A percentile compares a stretch with the other conserved stretches of the same genome.
Evolutionary conservation across 37 sponge, comb jelly and placozoan species (phyloP).

Genomic region (Axinella damicornis): DNA sequence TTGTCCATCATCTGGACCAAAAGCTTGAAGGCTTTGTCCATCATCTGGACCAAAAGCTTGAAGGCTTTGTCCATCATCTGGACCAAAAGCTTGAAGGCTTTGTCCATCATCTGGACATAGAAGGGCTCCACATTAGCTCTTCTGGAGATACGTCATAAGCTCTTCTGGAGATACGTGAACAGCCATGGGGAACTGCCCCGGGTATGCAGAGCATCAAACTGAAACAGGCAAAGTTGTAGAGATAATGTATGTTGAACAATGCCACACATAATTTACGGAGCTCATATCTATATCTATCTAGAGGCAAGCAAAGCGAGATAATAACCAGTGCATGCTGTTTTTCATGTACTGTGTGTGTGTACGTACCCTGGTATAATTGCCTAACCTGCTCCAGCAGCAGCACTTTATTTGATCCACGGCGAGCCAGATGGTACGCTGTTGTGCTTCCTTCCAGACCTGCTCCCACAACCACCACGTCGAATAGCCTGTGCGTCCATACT

Average conservation of each 20-base stretch:
- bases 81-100: slow-evolving; percentile 80
- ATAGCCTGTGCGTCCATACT: background rate
- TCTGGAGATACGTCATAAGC: no score
- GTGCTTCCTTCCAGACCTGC: slow-evolving; percentile 90
- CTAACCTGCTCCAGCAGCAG: slow-evolving; percentile 41
- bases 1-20: no score
- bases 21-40: no score
- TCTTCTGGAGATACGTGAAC: slow-evolving; percentile 74
- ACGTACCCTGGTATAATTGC: background rate
- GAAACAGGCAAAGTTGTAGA: no score
- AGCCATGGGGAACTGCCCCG: slow-evolving; percentile 93
- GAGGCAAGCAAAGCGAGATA: no score
- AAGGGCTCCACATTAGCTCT: slow-evolving; percentile 25
- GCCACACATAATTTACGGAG: no score
- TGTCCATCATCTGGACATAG: slow-evolving; percentile 88
- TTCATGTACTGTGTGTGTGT: background rate
- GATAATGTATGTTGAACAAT: no score
- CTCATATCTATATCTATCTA: no score
- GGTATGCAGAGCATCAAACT: slow-evolving; percentile 82
- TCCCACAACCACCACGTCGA: slow-evolving; percentile 80
- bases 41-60: no score
- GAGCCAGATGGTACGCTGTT: slow-evolving; percentile 74
- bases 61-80: no score
- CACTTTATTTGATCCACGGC: slow-evolving; percentile 34
- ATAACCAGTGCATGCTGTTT: no score